Percentiles rank a stretch among this genome's conserved stretches.
phyloP scores from a whole-genome alignment of 53 echinoderm and acorn worm species.

The Holothuria leucospilota region DNA sequence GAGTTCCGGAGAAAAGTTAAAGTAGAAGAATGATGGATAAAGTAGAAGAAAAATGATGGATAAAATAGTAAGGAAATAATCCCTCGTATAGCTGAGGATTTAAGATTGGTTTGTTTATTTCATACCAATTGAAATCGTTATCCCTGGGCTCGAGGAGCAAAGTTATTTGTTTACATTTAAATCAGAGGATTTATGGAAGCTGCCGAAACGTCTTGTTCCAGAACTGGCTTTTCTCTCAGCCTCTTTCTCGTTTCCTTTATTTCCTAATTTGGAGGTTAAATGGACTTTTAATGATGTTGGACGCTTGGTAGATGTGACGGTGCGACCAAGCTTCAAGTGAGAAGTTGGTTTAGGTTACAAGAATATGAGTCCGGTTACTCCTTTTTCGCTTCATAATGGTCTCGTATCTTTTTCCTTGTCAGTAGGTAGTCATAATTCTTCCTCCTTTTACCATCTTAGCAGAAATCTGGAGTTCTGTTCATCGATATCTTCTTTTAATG shows the following conservation, averaged over 20 bases:
- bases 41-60: not conserved
- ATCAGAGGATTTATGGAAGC: slow-evolving; percentile 27
- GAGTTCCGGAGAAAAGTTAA: not conserved
- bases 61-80: slow-evolving; percentile 1
- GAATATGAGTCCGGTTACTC: not conserved
- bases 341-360: slow-evolving; percentile 19
- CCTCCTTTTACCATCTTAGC: not conserved
- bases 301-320: slow-evolving; percentile 17
- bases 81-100: not conserved
- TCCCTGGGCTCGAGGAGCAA: slow-evolving; percentile 1
- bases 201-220: slow-evolving; percentile 14
- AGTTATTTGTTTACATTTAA: slow-evolving; percentile 28
- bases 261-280: slow-evolving; percentile 35
- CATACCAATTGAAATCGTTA: slow-evolving; percentile 6
- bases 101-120: slow-evolving; percentile 33
- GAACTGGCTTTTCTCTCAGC: not conserved
- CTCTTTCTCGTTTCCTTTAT: not conserved
- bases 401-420: slow-evolving; percentile 15
- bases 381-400: not conserved
- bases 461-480: too few relatives aligned
- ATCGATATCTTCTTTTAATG: too few relatives aligned
- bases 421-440: slow-evolving; percentile 31
- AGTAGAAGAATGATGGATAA: not conserved
- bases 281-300: slow-evolving; percentile 37
- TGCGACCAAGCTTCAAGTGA: not conserved